Evolutionary conservation across 37 sponge, comb jelly and placozoan genomes (phyloP).

Genomic region (Crambe crambe): DNA sequence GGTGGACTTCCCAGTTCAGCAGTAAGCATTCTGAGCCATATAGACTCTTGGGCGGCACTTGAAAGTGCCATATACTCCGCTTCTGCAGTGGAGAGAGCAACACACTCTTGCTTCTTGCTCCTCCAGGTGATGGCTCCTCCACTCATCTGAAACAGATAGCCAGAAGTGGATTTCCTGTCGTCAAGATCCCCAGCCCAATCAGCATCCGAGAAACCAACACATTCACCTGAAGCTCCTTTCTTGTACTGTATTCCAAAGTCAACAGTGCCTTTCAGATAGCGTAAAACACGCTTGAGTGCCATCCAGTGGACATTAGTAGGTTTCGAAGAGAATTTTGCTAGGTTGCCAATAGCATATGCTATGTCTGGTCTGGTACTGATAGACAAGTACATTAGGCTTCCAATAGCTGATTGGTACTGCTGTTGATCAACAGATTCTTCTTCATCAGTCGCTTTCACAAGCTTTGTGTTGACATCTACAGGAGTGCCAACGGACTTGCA

Average conservation of each 20-base stretch:
- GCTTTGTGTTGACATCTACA: conserved; percentile 23
- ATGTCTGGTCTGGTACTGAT: conserved; percentile 53
- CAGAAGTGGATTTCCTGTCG: conserved; percentile 32
- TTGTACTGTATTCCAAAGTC: conserved; percentile 9
- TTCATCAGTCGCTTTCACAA: conserved; percentile 18
- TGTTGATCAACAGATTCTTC: conserved; percentile 42
- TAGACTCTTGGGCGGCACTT: no score
- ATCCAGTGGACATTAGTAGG: conserved; percentile 32
- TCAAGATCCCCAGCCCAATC: conserved; percentile 27
- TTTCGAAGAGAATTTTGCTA: conserved; percentile 24
- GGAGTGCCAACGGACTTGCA: conserved; percentile 30
- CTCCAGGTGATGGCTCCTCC: conserved; percentile 40
- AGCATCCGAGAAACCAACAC: conserved; percentile 36
- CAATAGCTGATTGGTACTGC: conserved; percentile 44
- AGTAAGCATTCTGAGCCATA: conserved; percentile 19
- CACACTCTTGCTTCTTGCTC: conserved; percentile 42
- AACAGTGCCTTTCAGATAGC: conserved; percentile 23
- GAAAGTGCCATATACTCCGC: no score
- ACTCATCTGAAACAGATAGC: conserved; percentile 27
- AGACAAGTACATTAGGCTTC: conserved; percentile 44
- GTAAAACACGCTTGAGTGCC: conserved; percentile 25
- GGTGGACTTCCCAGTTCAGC: conserved; percentile 31
- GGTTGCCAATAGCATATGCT: conserved; percentile 36
- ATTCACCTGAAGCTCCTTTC: not conserved
- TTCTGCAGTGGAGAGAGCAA: no score